Conservation (phyloP, 2,113 vertebrate genomes). For the Tympanuchus pallidicinctus region DNA sequence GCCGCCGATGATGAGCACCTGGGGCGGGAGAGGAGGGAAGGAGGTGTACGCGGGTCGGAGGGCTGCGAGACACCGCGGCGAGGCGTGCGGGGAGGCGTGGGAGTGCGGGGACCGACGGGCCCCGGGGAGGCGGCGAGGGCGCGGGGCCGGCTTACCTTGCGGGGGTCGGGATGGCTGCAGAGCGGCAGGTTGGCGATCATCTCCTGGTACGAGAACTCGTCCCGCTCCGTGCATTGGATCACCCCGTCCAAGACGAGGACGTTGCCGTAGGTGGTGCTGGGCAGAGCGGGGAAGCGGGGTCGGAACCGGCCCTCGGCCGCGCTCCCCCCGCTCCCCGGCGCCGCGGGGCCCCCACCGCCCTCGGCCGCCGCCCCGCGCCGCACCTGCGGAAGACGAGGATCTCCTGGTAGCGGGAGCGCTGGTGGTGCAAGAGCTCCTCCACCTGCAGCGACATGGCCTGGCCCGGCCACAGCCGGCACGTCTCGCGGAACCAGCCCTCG, state of each 20-base stretch:
- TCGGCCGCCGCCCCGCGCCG: neutral
- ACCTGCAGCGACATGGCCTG: conserved; percentile 94
- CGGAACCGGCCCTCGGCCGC: neutral
- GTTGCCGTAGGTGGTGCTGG: conserved; percentile 95
- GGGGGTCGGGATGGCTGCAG: conserved; percentile 92
- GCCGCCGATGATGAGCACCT: conserved; percentile 97
- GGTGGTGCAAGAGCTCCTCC: conserved; percentile 89
- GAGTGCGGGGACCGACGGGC: neutral
- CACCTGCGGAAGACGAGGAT: conserved; percentile 95
- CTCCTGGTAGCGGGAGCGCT: conserved; percentile 91
- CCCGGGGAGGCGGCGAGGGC: no score
- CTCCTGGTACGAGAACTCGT: conserved; percentile 98
- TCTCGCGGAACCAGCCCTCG: conserved; percentile 95
- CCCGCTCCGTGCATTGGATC: conserved; percentile 97
- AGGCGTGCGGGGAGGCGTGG: neutral
- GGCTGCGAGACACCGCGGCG: neutral
- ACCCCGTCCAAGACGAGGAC: conserved; percentile 95
- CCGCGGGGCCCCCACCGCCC: neutral
- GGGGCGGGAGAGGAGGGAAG: neutral
- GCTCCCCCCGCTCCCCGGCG: neutral
- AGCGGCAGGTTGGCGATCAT: conserved; percentile 97
- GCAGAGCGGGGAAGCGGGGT: neutral
- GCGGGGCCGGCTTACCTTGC: conserved; percentile 83
- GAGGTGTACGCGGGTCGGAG: neutral
- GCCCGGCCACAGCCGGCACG: conserved; percentile 91